These are phyloP conservation scores for Parnassius mnemosyne DNA, from an alignment of 2,888 invertebrate species.

Conservation along the genomic window DNA sequence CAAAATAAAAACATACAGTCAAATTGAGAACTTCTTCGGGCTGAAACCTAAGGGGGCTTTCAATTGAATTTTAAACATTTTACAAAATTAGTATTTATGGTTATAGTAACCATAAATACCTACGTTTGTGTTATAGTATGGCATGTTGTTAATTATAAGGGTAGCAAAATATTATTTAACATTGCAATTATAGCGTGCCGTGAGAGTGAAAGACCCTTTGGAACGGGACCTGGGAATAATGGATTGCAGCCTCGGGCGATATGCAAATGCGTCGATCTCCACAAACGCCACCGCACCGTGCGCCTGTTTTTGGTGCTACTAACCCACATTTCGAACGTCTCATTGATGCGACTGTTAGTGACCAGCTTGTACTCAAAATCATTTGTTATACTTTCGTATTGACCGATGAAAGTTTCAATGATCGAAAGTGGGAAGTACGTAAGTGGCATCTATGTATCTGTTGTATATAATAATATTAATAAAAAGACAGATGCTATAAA, in stretches of 20 bases:
- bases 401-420: slow-evolving; percentile 67
- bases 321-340: slow-evolving; percentile 69
- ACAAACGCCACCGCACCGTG: slow-evolving; percentile 43
- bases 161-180: no score
- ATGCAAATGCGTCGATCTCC: slow-evolving; percentile 66
- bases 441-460: not conserved
- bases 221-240: slow-evolving; percentile 68
- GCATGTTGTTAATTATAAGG: no score
- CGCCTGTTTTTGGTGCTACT: slow-evolving; percentile 58
- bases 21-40: no score
- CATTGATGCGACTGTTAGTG: slow-evolving; percentile 70
- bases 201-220: slow-evolving; percentile 62
- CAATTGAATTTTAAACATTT: no score
- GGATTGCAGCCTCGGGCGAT: slow-evolving; percentile 66
- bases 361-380: slow-evolving; percentile 68
- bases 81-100: not conserved
- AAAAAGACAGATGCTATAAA: no score
- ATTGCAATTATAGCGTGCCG: slow-evolving; percentile 41
- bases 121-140: no score
- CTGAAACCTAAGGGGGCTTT: no score
- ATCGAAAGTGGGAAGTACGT: slow-evolving; percentile 27
- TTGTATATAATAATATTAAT: not conserved
- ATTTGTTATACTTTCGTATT: slow-evolving; percentile 75
- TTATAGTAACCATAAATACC: no score
- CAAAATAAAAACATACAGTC: no score